A percentile compares a stretch with the other conserved stretches of the same genome.
These are phyloP conservation scores for Periphyllus acericola DNA, from an alignment of 2,888 invertebrate genomes.

Conservation along the genomic window DNA sequence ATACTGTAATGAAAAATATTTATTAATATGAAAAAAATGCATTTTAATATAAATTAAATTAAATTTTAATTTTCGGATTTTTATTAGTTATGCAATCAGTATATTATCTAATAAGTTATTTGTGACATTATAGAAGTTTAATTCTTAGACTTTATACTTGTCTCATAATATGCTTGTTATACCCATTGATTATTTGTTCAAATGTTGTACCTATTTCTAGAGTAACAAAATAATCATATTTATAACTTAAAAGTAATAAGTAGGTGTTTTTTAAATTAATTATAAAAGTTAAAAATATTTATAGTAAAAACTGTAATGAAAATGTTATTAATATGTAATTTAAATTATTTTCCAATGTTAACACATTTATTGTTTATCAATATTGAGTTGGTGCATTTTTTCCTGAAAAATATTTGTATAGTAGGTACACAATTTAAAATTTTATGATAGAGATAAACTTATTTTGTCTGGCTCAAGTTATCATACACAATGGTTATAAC, in stretches of 20 bases:
- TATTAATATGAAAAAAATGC: neutral
- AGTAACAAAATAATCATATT: neutral
- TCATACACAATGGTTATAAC: neutral
- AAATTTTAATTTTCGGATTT: neutral
- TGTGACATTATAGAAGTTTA: neutral
- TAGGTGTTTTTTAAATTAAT: neutral
- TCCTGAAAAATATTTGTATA: neutral
- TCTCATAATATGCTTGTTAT: neutral
- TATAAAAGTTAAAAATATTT: neutral
- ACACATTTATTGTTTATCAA: too few relatives aligned
- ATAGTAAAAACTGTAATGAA: neutral
- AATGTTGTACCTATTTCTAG: neutral
- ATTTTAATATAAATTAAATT: too few relatives aligned
- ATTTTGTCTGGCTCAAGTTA: neutral
- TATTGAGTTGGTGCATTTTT: too few relatives aligned
- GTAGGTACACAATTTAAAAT: neutral
- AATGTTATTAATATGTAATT: neutral
- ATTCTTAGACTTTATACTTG: neutral
- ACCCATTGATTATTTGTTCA: neutral
- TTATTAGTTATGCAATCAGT: neutral
- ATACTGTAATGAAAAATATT: conserved; percentile 14
- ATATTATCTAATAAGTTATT: neutral
- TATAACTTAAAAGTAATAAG: neutral
- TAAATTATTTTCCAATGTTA: too few relatives aligned
- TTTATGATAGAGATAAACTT: neutral